Evolutionary conservation across 2,888 invertebrate species (phyloP), one percentile per base, ranked within the genome.

Genomic region (Apoderus coryli): DNA sequence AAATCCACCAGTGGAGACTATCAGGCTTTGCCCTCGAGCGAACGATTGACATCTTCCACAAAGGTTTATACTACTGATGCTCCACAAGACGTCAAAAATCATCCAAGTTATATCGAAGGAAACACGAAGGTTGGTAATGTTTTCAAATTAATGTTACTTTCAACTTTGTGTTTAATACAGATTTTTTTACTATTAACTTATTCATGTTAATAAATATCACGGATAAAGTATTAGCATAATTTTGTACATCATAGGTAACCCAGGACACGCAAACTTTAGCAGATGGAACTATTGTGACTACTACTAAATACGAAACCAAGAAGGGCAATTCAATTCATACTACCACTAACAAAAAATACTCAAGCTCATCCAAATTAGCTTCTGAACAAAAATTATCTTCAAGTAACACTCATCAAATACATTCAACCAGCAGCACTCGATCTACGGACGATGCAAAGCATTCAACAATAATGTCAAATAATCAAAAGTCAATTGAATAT

Each of bases 211-310:
- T n/a, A n/a, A n/a, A n/a, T n/a, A n/a, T n/a, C n/a, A n/a, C n/a
- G n/a, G n/a, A n/a, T n/a, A n/a, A n/a, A n/a, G n/a, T n/a, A n/a
- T n/a, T n/a, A n/a, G n/a, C n/a, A n/a, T n/a, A n/a, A n/a, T n/a
- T n/a, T n/a, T n/a, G n/a, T n/a, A n/a, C n/a, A n/a, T n/a, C n/a
- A n/a, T 9, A 35, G 33, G 37, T 44, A 38, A 65, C 70, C 4
- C 70, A 70, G 9, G 76, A 77, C 44, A 76, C 73, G 1, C 67
- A 72, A 41, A 67, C 69, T 27, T 54, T 75, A 23, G 69, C 71
- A 1, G 76, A 74, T 46, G 77, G 76, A 10, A 71, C 71, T 2
- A 65, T 65, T 23, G 68, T 76, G 2, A 76, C 73, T n/a, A 75
- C 72, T 36, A 75, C 74, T 11, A 65, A 67, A 24, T 69, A 72